Conservation (phyloP, 2,113 vertebrate genomes). For the Hydrolagus affinis region DNA sequence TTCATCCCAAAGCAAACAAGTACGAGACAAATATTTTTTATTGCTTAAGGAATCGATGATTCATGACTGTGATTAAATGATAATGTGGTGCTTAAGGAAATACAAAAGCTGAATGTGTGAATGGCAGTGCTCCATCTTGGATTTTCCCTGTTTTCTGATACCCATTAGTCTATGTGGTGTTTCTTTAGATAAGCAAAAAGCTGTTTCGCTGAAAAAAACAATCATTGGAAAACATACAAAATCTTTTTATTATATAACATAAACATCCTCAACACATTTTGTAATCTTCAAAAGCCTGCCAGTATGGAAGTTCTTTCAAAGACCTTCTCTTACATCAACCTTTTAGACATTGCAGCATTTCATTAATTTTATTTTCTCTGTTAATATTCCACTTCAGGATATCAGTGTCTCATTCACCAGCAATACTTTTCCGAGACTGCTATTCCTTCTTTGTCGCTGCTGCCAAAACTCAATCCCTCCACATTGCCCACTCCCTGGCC, state of each 20-base stretch:
- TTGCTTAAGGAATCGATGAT: constrained; percentile 19
- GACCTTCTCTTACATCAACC: not conserved
- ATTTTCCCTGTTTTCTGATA: not conserved
- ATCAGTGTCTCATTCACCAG: not conserved
- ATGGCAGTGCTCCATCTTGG: not conserved
- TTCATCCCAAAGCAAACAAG: not conserved
- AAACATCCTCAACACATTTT: too few species aligned
- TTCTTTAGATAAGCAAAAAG: not conserved
- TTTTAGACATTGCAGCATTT: not conserved
- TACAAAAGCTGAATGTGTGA: too few species aligned
- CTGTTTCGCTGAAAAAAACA: constrained; percentile 2
- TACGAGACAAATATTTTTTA: not conserved
- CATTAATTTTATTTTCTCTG: not conserved
- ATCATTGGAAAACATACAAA: not conserved
- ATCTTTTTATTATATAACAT: not conserved
- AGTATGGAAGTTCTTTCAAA: not conserved
- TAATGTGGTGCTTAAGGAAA: not conserved
- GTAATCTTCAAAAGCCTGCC: not conserved
- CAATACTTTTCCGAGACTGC: not conserved
- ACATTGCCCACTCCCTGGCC: too few species aligned
- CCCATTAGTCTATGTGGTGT: not conserved
- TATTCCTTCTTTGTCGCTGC: not conserved
- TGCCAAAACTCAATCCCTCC: not conserved
- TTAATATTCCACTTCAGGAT: not conserved
- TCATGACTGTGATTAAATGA: not conserved